Evolutionary conservation across 2,888 invertebrate species (phyloP), one percentile per base, ranked within the genome.

Genomic region (Chironomus tentans): DNA sequence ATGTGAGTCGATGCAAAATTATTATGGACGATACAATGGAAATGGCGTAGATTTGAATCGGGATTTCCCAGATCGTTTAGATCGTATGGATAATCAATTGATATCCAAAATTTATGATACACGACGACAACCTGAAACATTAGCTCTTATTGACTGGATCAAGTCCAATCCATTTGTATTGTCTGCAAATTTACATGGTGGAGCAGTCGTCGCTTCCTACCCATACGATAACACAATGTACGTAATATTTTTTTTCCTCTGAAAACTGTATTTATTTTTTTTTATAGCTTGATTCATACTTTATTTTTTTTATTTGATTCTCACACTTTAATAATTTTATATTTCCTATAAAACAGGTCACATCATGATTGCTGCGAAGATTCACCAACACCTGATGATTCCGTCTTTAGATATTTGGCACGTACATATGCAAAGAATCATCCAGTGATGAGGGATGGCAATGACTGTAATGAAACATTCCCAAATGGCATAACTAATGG

Each of bases 131-230:
- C 93, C 94, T 1, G 97, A 98, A 86, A 97, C 97, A 0, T 82
- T 88, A 13, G 94, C 95, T 3, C 86, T 97, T 79, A 96, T 97
- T 87, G 88, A 90, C 62, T 98, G 97, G 97, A 92, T 97, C 68
- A 85, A 90, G 76, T 88, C 88, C 12, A 90, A 92, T 80, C 95
- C 94, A 76, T 98, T 97, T 82, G 96, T 97, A 47, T 86, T 97
- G 70, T 97, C 97, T 0, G 97, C 93, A 2, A 98, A 97, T 84
- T 87, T 97, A 70, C 97, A 97, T 82, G 97, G 96, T n/a, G 97
- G 97, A 2, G 95, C 98, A 48, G 87, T 99, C 0, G 98, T 99
- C 1, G 98, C 97, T 73, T 98, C 98, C 83, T 99, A 98, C 85
- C 99, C 99, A 0, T 99, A 89, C 81, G 98, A 97, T 84, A 92